Base-by-base conservation (phyloP, 37 sponge, comb jelly and placozoan genomes). In the Theonella swinhoei region DNA sequence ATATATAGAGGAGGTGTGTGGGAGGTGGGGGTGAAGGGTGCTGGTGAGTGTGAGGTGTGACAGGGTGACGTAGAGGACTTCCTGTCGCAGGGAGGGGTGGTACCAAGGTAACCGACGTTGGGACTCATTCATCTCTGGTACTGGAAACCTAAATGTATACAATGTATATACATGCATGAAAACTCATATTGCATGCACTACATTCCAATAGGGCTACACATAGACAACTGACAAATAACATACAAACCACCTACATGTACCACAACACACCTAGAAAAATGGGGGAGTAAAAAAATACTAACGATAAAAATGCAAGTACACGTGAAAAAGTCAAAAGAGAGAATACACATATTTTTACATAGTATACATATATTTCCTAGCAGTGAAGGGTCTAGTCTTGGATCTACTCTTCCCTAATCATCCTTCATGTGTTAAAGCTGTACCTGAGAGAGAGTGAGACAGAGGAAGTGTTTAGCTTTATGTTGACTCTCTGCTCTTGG, bases 371-470 rank as follows among this genome's bases (percentile, higher is more conserved):
- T n/a, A n/a, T n/a, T n/a, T n/a, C n/a, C n/a, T n/a, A n/a, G n/a
- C n/a, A n/a, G n/a, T n/a, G n/a, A n/a, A n/a, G n/a, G n/a, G n/a
- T n/a, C n/a, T n/a, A n/a, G n/a, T n/a, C n/a, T n/a, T n/a, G n/a
- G n/a, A n/a, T n/a, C n/a, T n/a, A n/a, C n/a, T n/a, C n/a, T n/a
- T n/a, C n/a, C n/a, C n/a, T n/a, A n/a, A n/a, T n/a, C n/a, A n/a
- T n/a, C n/a, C n/a, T n/a, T n/a, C n/a, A 14, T 47, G 54, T 7
- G 7, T 7, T 47, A 47, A 47, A 47, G 54, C 7, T 47, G 19
- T 75, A 87, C 88, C 76, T 87, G 4, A 87, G 82, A 0, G 87
- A 87, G 23, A 79, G 4, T 26, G 69, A 34, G 28, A 87, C 26
- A 37, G 73, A 65, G 64, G 35, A 47, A 39, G 70, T 36, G 34